A percentile compares a stretch with the other conserved stretches of the same genome.
phyloP scores from a whole-genome alignment of 2,797 vertebrate genomes.

The Pseudomugil gertrudae region DNA sequence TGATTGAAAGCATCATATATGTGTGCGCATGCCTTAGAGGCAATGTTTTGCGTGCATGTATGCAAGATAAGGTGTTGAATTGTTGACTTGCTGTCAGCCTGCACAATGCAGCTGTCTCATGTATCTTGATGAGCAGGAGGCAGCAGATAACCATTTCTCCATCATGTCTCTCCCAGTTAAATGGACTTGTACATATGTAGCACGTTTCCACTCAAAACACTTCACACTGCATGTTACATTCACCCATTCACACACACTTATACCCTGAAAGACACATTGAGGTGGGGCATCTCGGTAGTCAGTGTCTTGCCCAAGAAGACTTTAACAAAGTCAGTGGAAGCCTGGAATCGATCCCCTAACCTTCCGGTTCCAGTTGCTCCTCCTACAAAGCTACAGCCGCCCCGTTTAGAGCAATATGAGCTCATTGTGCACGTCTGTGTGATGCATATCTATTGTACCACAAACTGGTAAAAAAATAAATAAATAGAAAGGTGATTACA shows the following conservation, averaged over 20 bases:
- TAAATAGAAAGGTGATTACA: constrained; percentile 8
- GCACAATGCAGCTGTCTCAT: constrained; percentile 65
- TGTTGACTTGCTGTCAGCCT: constrained; percentile 52
- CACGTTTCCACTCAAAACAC: too few relatives aligned
- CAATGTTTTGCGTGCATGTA: constrained; percentile 24
- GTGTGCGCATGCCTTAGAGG: background rate
- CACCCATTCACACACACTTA: too few relatives aligned
- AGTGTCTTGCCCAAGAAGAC: too few relatives aligned
- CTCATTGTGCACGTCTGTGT: background rate
- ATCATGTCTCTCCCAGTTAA: constrained; percentile 46
- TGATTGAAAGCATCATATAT: constrained; percentile 26
- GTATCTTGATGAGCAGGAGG: constrained; percentile 53
- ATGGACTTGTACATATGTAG: too few relatives aligned
- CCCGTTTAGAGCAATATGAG: background rate
- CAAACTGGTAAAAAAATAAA: constrained; percentile 6
- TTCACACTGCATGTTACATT: too few relatives aligned
- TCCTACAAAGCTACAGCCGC: too few relatives aligned
- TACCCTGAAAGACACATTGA: too few relatives aligned
- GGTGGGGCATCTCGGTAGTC: too few relatives aligned
- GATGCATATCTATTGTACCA: background rate
- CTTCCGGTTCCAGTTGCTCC: too few relatives aligned
- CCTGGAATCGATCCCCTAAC: too few relatives aligned
- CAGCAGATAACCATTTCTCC: constrained; percentile 42
- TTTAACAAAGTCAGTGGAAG: too few relatives aligned
- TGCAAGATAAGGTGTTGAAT: constrained; percentile 68